These are phyloP conservation scores for Phoenicopterus ruber DNA, from an alignment of 2,113 vertebrate genomes.

Conservation along the genomic window DNA sequence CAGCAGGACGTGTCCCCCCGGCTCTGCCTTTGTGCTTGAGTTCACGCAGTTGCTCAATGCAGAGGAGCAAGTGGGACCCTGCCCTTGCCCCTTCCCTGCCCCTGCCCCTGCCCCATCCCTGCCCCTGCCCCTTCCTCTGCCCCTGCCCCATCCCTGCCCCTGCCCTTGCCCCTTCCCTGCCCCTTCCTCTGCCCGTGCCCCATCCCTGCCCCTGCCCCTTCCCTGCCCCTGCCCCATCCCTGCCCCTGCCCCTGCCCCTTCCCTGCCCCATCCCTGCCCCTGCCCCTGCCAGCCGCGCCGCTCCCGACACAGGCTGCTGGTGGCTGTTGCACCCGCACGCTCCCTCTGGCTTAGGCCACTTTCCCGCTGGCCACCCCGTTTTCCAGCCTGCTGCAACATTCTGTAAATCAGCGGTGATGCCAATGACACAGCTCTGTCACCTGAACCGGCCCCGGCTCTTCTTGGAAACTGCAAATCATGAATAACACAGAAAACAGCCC, in stretches of 20 bases:
- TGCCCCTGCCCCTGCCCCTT: neutral
- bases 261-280: too few species aligned
- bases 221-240: too few species aligned
- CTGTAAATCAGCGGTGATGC: fast-evolving
- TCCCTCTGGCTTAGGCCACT: neutral
- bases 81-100: neutral
- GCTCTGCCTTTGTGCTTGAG: neutral
- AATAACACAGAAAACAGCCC: fast-evolving
- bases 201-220: neutral
- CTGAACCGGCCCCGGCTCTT: neutral
- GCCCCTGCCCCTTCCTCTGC: too few species aligned
- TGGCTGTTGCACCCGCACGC: neutral
- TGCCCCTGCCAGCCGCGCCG: neutral
- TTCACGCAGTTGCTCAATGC: neutral
- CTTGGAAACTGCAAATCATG: neutral
- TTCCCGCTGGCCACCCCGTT: neutral
- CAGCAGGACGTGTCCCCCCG: neutral
- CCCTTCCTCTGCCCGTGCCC: neutral
- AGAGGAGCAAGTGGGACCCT: neutral
- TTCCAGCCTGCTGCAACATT: neutral
- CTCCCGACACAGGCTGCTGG: neutral
- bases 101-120: too few species aligned
- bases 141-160: too few species aligned
- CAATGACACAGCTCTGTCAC: neutral
- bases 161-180: neutral